Conservation (phyloP, 2,888 invertebrate species). For the Drosophila pseudotalamancana region DNA sequence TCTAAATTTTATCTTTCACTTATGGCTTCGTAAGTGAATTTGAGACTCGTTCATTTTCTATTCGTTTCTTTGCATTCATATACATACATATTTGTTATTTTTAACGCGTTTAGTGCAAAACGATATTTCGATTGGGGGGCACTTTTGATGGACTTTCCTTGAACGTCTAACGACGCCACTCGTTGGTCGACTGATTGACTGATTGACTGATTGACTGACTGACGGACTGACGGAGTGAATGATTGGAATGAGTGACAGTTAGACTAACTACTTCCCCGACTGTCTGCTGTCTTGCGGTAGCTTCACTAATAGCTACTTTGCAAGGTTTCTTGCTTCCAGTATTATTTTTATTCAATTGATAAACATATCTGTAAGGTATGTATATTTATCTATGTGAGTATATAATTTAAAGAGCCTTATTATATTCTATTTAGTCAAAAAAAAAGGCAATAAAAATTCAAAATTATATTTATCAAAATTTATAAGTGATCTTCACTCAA, state of each 20-base stretch:
- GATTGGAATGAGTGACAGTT: slow-evolving; percentile 24
- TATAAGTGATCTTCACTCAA: too few relatives aligned
- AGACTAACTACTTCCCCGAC: slow-evolving; percentile 24
- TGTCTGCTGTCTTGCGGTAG: slow-evolving; percentile 4
- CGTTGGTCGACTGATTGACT: slow-evolving; percentile 7
- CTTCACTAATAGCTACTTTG: background rate
- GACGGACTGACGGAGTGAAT: slow-evolving; percentile 5
- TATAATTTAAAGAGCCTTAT: too few relatives aligned
- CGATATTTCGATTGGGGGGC: slow-evolving; percentile 42
- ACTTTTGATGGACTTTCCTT: slow-evolving; percentile 57
- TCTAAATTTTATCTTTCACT: background rate
- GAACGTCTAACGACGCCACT: slow-evolving; percentile 21
- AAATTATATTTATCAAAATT: too few relatives aligned
- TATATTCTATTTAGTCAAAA: too few relatives aligned
- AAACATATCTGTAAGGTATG: too few relatives aligned
- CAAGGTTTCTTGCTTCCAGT: slow-evolving; percentile 1
- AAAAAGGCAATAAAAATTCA: too few relatives aligned
- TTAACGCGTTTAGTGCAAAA: slow-evolving; percentile 36
- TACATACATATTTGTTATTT: slow-evolving; percentile 35
- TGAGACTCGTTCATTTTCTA: background rate
- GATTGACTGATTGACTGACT: background rate
- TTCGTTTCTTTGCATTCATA: background rate
- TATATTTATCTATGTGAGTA: too few relatives aligned
- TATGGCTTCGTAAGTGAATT: slow-evolving; percentile 39
- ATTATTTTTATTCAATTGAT: too few relatives aligned